Percentiles rank a stretch among this genome's conserved stretches.
phyloP scores from a whole-genome alignment of 2,113 vertebrate genomes.

The Engraulis encrasicolus region DNA sequence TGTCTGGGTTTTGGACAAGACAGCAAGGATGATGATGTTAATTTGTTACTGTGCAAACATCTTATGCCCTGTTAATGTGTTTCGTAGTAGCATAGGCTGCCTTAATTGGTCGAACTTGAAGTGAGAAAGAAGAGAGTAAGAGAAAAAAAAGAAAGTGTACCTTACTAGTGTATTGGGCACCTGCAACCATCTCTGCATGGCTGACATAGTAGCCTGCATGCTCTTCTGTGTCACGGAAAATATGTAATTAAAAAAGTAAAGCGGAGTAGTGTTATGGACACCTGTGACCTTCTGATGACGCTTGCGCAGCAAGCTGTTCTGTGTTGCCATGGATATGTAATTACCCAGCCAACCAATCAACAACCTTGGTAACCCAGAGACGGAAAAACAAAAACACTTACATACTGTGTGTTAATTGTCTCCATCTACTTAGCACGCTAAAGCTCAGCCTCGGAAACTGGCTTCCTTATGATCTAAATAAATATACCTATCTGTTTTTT shows the following conservation, averaged over 20 bases:
- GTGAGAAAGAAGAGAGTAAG: too few species aligned
- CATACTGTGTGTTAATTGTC: background rate
- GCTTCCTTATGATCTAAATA: too few species aligned
- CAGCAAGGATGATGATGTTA: background rate
- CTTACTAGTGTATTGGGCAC: background rate
- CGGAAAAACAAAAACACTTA: background rate
- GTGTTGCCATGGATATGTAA: background rate
- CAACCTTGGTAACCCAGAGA: background rate
- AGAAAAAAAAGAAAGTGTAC: background rate
- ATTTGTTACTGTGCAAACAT: background rate
- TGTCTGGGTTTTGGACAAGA: background rate
- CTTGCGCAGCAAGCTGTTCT: too few species aligned
- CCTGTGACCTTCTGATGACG: too few species aligned
- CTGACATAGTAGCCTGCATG: background rate
- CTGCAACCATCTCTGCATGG: background rate
- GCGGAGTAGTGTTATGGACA: too few species aligned
- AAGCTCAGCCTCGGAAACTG: too few species aligned
- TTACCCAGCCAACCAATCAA: too few species aligned
- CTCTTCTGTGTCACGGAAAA: background rate
- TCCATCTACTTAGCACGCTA: too few species aligned
- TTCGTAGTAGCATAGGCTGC: background rate
- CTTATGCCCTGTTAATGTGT: background rate
- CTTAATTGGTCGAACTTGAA: background rate
- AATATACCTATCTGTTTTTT: too few species aligned
- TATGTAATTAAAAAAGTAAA: constrained; percentile 11